A percentile compares a stretch with the other conserved stretches of the same genome.
Evolutionary conservation across 2,888 invertebrate species (phyloP).

Genomic region (Hymenopus coronatus): DNA sequence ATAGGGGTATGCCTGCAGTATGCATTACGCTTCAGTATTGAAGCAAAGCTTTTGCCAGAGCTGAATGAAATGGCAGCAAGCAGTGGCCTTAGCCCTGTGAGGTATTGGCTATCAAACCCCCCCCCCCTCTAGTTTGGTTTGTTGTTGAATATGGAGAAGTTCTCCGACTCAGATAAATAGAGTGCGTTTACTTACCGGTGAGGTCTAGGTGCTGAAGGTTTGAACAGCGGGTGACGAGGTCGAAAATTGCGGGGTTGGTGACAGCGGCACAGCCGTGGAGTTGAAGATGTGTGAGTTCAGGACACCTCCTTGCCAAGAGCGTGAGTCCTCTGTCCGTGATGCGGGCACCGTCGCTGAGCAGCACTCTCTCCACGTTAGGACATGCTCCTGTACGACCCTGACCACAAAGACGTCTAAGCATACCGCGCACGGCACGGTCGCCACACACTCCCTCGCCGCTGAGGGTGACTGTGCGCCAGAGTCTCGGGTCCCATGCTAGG

Average conservation of each 20-base stretch:
- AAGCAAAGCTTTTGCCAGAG: too few species aligned
- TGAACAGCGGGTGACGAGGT: constrained; percentile 73
- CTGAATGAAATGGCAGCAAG: too few species aligned
- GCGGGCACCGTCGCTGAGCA: constrained; percentile 65
- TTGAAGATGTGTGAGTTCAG: constrained; percentile 77
- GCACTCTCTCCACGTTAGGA: constrained; percentile 63
- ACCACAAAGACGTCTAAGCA: constrained; percentile 63
- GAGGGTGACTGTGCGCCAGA: constrained; percentile 69
- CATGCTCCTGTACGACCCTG: constrained; percentile 66
- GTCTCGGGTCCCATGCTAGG: constrained; percentile 71
- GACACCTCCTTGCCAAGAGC: constrained; percentile 72
- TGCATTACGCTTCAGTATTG: too few species aligned
- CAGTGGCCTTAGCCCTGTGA: too few species aligned
- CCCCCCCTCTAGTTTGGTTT: too few species aligned
- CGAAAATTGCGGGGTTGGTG: constrained; percentile 73
- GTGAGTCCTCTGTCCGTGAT: constrained; percentile 76
- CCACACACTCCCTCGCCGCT: constrained; percentile 60
- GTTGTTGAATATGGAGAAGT: too few species aligned
- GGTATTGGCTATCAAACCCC: too few species aligned
- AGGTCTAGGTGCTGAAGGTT: constrained; percentile 83
- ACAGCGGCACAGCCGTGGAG: constrained; percentile 71
- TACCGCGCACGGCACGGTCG: constrained; percentile 63
- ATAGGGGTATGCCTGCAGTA: too few species aligned
- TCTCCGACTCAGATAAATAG: too few species aligned
- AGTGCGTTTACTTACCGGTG: constrained; percentile 59